Evolutionary conservation across 2,797 vertebrate species (phyloP).

Genomic region (Choloepus didactylus): DNA sequence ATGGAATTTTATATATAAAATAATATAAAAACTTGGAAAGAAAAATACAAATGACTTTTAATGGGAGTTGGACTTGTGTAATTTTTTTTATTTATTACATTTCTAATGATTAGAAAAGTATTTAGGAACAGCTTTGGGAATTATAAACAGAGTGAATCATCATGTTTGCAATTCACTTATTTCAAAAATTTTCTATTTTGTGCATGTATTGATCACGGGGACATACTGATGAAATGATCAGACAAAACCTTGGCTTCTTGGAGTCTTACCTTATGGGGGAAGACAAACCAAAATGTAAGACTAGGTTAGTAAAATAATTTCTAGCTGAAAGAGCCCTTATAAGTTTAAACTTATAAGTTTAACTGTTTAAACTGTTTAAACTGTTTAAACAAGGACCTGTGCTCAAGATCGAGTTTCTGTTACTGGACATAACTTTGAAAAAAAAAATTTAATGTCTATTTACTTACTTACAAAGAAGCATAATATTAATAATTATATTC

Average conservation of each 20-base stretch:
- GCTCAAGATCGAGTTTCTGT: neutral
- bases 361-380: no score
- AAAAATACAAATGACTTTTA: neutral
- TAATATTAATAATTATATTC: neutral
- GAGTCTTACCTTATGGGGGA: neutral
- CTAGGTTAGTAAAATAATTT: neutral
- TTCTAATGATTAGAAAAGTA: neutral
- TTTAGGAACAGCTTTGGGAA: neutral
- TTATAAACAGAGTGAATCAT: neutral
- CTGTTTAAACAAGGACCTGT: neutral
- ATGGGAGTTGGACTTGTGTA: neutral
- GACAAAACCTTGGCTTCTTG: neutral
- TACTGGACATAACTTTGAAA: neutral
- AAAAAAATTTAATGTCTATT: neutral
- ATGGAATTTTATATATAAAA: neutral
- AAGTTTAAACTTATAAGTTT: no score
- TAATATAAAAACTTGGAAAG: neutral
- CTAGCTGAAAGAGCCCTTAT: neutral
- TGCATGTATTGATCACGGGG: neutral
- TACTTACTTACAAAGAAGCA: neutral
- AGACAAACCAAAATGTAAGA: neutral
- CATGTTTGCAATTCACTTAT: neutral
- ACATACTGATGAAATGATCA: neutral
- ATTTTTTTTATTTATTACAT: neutral
- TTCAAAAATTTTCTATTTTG: neutral